phyloP scores from a whole-genome alignment of 2,888 invertebrate genomes.

The Actias luna region DNA sequence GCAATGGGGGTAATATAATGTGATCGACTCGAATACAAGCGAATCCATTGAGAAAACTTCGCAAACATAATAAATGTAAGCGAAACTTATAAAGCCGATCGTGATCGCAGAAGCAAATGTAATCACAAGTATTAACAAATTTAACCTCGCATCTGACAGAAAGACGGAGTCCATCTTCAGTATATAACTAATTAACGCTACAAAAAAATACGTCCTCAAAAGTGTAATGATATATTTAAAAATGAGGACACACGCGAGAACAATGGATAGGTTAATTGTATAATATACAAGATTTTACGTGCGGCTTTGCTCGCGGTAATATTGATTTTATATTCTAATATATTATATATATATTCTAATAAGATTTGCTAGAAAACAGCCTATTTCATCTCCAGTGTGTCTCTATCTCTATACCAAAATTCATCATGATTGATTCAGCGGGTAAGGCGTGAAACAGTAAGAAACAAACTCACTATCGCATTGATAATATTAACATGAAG shows the following conservation, averaged over 20 bases:
- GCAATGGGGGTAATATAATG: background rate
- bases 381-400: too few relatives aligned
- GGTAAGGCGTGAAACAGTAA: too few relatives aligned
- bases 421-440: too few relatives aligned
- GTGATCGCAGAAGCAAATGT: background rate
- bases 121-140: background rate
- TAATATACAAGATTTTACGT: too few relatives aligned
- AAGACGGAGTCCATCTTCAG: constrained; percentile 24
- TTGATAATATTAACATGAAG: too few relatives aligned
- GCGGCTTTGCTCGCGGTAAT: too few relatives aligned
- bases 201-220: background rate
- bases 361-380: too few relatives aligned
- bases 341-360: too few relatives aligned
- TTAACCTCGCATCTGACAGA: constrained; percentile 23
- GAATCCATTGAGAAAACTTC: background rate
- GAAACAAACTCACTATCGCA: too few relatives aligned
- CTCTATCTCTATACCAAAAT: too few relatives aligned
- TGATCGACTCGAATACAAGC: background rate
- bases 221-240: background rate
- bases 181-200: background rate
- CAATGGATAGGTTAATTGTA: background rate
- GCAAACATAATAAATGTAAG: background rate
- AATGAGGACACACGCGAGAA: background rate
- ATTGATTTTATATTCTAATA: too few relatives aligned
- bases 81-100: background rate